Base-by-base conservation (phyloP, 2,797 vertebrate genomes). In the Anabacerthia variegaticeps region DNA sequence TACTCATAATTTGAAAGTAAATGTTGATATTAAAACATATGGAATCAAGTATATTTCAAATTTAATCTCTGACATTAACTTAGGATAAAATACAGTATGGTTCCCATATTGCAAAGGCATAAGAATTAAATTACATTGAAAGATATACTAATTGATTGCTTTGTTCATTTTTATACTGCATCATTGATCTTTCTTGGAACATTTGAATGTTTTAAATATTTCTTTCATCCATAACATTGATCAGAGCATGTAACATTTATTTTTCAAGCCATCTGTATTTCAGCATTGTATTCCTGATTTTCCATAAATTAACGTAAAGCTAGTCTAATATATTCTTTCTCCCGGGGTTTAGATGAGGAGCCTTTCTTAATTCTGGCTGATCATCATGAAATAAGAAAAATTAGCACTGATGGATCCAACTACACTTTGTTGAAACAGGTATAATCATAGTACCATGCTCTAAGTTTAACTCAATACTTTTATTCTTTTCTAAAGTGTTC, bases 361-460 rank as follows among this genome's bases (percentile, higher is more conserved):
- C 99, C 99, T 55, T 99, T 99, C 96, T 98, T 99, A 95, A 99
- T 99, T 95, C 98, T 99, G 97, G 99, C 99, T 36, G 99, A 99
- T 97, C 99, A 99, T 97, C 99, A 99, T 89, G 99, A 99, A 97
- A 99, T 99, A 96, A 98, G 99, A 95, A 99, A 99, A 98, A 98
- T 99, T 95, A 99, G 98, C 94, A 99, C 99, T 36, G 99, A 99
- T 95, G 99, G 99, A 92, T 99, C 99, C 86, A 99, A 99, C 97
- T 99, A 99, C 97, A 99, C 99, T 94, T 99, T 99, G 95, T 96
- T 99, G 96, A 99, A 99, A 97, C 99, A 99, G 99, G 99, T 99
- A 98, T 94, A 95, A 94, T 86, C 85, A 55, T 63, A 92, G 89
- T 88, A 92, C 92, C 87, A 39, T 95, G 68, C 89, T 96, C 94